A percentile compares a stretch with the other conserved stretches of the same genome.
These are phyloP conservation scores for Eupristina koningsbergeri DNA, from an alignment of 1,140 invertebrate species.

Conservation along the genomic window DNA sequence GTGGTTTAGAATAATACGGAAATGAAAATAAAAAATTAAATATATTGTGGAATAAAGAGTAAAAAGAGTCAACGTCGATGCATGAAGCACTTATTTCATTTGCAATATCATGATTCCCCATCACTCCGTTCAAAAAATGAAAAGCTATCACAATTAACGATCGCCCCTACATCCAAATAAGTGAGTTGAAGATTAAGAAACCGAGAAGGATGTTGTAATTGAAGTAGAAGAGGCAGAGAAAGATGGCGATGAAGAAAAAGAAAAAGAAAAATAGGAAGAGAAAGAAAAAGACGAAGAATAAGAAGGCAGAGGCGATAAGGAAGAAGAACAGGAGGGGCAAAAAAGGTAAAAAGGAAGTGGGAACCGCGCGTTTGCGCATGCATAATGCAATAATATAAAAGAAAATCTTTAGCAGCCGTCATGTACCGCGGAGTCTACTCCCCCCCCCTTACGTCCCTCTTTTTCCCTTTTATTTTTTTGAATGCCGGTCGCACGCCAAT, in stretches of 20 bases:
- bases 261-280: neutral
- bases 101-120: neutral
- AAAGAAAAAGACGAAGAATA: neutral
- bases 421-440: neutral
- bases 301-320: neutral
- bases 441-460: neutral
- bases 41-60: neutral
- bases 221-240: neutral
- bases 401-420: constrained; percentile 17
- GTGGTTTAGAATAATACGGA: neutral
- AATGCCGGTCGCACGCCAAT: constrained; percentile 15
- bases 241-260: too few relatives aligned
- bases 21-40: neutral
- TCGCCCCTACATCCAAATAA: neutral
- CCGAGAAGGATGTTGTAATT: neutral
- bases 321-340: neutral
- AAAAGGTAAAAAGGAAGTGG: neutral
- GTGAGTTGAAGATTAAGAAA: neutral
- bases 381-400: constrained; percentile 22
- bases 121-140: neutral
- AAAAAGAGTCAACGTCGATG: neutral
- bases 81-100: neutral
- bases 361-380: neutral
- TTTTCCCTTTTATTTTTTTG: neutral
- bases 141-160: constrained; percentile 20